Base-by-base conservation (phyloP, 2,797 vertebrate genomes). In the Paramormyrops hopkinsi region DNA sequence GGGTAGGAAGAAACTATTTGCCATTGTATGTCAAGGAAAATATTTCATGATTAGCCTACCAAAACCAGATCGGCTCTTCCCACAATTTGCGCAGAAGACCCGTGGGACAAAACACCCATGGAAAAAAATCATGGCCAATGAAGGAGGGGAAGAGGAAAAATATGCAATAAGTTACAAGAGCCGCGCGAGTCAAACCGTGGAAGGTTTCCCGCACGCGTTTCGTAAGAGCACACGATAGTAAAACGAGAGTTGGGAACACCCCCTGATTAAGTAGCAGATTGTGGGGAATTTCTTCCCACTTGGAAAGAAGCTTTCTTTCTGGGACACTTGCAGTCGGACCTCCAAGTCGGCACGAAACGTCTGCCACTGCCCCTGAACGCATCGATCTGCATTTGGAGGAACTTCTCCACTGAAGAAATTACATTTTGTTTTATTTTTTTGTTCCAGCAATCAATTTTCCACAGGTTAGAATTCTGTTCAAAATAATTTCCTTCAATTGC, bases 201-300 rank as follows among this genome's bases (percentile, higher is more conserved):
- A 96, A 94, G 92, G 90, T 92, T 95, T 95, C 96, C 96, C 95
- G 96, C 96, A 95, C 94, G 94, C 92, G 94, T 97, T 97, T 98
- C 97, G 96, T 97, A 97, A 97, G 95, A 95, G 94, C 96, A 94
- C 96, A 95, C 95, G 95, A 95, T 95, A 93, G 93, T 94, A 94
- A 95, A 95, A 91, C 92, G 95, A 96, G 97, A 95, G 95, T 91
- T 94, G 95, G 97, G 98, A 97, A 96, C 97, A 96, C 96, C 98
- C 98, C 97, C 97, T 96, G 97, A 95, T 98, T 99, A 98, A 99
- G 98, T 95, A 97, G 97, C 97, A 95, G 96, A 94, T 95, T 95
- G 96, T 95, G 95, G 95, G 96, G 95, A 96, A 96, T 95, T 93
- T 96, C 97, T 97, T 97, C 97, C 96, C 97, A 98, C 96, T 99